Percentiles rank a stretch among this genome's conserved stretches.
Evolutionary conservation across 2,888 invertebrate species (phyloP).

Genomic region (Calameuta pallipes): DNA sequence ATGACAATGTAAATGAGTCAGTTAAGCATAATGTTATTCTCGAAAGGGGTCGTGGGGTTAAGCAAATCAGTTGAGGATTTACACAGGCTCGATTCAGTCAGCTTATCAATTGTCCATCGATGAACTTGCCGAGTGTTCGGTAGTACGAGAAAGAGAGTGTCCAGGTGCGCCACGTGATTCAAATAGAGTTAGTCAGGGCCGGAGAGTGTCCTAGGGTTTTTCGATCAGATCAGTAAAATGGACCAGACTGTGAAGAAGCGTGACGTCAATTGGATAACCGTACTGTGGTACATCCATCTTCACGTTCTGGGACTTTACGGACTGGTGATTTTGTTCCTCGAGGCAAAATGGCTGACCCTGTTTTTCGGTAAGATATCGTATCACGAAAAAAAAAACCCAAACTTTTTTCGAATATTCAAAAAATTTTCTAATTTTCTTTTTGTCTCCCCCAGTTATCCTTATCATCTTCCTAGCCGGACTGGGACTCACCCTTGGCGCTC

Average conservation of each 20-base stretch:
- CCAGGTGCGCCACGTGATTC: too few species aligned
- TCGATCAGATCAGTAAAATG: neutral
- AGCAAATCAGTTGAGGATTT: slow-evolving; percentile 13
- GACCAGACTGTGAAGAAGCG: slow-evolving; percentile 58
- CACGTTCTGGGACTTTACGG: slow-evolving; percentile 77
- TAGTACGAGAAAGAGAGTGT: too few species aligned
- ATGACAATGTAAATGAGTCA: slow-evolving; percentile 52
- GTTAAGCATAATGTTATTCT: slow-evolving; percentile 51
- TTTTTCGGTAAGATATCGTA: slow-evolving; percentile 73
- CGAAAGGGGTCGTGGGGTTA: slow-evolving; percentile 49
- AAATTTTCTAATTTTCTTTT: neutral
- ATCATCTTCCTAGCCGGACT: slow-evolving; percentile 75
- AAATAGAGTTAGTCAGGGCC: too few species aligned
- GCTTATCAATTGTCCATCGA: too few species aligned
- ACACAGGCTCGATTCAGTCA: too few species aligned
- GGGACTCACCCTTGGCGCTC: slow-evolving; percentile 92
- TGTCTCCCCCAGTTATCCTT: slow-evolving; percentile 69
- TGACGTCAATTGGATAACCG: slow-evolving; percentile 79
- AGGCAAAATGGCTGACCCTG: slow-evolving; percentile 73
- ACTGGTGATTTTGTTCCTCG: slow-evolving; percentile 71
- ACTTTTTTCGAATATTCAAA: neutral
- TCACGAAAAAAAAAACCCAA: neutral
- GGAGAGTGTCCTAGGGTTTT: too few species aligned
- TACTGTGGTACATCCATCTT: slow-evolving; percentile 80
- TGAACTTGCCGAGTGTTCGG: too few species aligned